phyloP scores from a whole-genome alignment of 2,888 invertebrate genomes.

The Drosophila planitibia region DNA sequence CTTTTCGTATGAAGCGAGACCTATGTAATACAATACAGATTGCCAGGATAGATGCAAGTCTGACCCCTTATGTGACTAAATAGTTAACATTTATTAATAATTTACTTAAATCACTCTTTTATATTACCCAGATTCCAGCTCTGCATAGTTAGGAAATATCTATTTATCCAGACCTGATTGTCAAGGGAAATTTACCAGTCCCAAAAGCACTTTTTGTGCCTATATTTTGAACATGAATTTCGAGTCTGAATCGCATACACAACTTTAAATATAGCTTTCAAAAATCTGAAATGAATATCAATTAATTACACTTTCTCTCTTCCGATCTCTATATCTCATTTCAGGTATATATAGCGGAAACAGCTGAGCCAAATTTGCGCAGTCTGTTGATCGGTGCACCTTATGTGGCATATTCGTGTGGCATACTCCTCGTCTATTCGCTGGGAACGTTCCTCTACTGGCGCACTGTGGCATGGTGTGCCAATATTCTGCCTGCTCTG shows the following conservation, averaged over 20 bases:
- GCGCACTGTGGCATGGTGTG: conserved; percentile 89
- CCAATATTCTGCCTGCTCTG: conserved; percentile 87
- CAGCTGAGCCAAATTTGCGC: conserved; percentile 90
- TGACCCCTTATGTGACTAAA: background rate
- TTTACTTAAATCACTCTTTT: background rate
- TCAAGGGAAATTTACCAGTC: too few species aligned
- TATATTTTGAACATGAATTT: background rate
- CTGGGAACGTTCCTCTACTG: conserved; percentile 90
- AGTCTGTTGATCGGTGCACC: conserved; percentile 90
- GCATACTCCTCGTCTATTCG: conserved; percentile 90
- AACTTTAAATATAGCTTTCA: background rate
- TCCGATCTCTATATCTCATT: background rate
- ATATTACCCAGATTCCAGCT: background rate
- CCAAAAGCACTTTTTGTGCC: too few species aligned
- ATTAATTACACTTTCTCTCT: background rate
- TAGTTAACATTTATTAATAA: background rate
- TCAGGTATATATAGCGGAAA: conserved; percentile 91
- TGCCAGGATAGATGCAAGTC: accelerated
- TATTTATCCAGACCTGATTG: background rate
- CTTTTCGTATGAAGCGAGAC: background rate
- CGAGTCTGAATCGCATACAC: background rate
- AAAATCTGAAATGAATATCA: background rate
- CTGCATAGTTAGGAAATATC: background rate
- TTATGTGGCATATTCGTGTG: conserved; percentile 91
- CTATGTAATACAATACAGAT: background rate